These are phyloP conservation scores for Drosophila sp. DNA, from an alignment of 1,140 invertebrate genomes.

Conservation along the genomic window DNA sequence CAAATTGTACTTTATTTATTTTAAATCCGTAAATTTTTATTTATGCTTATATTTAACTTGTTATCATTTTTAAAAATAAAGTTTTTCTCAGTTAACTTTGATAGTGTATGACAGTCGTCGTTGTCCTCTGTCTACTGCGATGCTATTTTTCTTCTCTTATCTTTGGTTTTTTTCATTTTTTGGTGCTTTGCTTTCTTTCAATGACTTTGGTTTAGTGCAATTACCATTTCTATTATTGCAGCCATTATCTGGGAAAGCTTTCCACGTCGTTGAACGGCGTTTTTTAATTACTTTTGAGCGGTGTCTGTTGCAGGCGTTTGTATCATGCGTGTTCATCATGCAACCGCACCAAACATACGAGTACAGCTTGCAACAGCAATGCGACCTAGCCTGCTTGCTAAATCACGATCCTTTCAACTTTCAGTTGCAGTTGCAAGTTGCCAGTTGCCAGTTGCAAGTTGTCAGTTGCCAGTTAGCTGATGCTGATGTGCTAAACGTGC, in stretches of 20 bases:
- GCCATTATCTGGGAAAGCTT: constrained; percentile 65
- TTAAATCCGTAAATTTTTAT: too few relatives aligned
- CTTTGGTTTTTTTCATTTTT: constrained; percentile 11
- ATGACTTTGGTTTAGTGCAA: constrained; percentile 42
- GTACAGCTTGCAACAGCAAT: constrained; percentile 13
- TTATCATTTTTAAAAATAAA: background rate
- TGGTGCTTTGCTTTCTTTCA: constrained; percentile 43
- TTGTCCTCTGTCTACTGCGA: background rate
- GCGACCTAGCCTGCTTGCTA: constrained; percentile 44
- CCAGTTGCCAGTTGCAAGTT: constrained; percentile 9
- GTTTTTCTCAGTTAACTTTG: background rate
- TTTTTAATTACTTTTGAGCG: constrained; percentile 68
- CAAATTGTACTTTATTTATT: too few relatives aligned
- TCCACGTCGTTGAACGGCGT: constrained; percentile 41
- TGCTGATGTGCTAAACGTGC: constrained; percentile 80
- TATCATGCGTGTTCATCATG: constrained; percentile 50
- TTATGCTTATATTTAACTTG: background rate
- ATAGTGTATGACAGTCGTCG: constrained; percentile 1
- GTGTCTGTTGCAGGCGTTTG: constrained; percentile 45
- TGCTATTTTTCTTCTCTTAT: constrained; percentile 18
- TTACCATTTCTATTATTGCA: constrained; percentile 62
- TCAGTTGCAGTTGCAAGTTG: constrained; percentile 41
- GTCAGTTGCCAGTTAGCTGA: constrained; percentile 25
- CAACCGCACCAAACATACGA: constrained; percentile 22
- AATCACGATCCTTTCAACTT: constrained; percentile 57